Evolutionary conservation across 1,140 invertebrate genomes (phyloP).

Genomic region (Alviniconcha marisindica): DNA sequence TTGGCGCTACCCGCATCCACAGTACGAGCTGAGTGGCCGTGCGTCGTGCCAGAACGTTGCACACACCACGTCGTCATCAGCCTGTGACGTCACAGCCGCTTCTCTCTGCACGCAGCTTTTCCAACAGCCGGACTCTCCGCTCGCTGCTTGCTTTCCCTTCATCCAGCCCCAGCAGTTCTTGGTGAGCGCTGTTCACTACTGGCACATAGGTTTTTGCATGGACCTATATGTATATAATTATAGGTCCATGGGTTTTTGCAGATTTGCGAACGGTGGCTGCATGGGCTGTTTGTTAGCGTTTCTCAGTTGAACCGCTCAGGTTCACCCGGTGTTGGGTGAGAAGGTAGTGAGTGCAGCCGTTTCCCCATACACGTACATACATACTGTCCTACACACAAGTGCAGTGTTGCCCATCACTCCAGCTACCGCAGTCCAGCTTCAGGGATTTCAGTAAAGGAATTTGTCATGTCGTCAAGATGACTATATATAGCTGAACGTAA

Average conservation of each 20-base stretch:
- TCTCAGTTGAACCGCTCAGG: too few relatives aligned
- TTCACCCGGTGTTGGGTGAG: background rate
- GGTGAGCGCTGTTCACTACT: too few relatives aligned
- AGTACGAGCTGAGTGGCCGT: conserved; percentile 20
- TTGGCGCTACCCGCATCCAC: background rate
- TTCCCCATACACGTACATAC: too few relatives aligned
- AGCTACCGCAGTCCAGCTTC: too few relatives aligned
- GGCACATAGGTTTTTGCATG: too few relatives aligned
- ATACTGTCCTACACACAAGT: too few relatives aligned
- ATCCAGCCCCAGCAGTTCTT: conserved; percentile 34
- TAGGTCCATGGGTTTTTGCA: too few relatives aligned
- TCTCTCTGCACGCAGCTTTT: background rate
- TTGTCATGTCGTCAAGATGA: too few relatives aligned
- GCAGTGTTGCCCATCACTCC: too few relatives aligned
- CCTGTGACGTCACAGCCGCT: background rate
- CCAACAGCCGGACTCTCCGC: background rate
- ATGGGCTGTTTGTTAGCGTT: background rate
- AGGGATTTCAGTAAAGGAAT: too few relatives aligned
- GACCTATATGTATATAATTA: too few relatives aligned
- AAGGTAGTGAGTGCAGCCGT: background rate
- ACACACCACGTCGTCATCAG: background rate
- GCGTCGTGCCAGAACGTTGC: background rate
- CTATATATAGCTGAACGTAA: too few relatives aligned
- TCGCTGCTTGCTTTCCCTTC: conserved; percentile 7
- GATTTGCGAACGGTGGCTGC: background rate